phyloP scores from a whole-genome alignment of 2,888 invertebrate genomes.

The Notodonta dromedarius region DNA sequence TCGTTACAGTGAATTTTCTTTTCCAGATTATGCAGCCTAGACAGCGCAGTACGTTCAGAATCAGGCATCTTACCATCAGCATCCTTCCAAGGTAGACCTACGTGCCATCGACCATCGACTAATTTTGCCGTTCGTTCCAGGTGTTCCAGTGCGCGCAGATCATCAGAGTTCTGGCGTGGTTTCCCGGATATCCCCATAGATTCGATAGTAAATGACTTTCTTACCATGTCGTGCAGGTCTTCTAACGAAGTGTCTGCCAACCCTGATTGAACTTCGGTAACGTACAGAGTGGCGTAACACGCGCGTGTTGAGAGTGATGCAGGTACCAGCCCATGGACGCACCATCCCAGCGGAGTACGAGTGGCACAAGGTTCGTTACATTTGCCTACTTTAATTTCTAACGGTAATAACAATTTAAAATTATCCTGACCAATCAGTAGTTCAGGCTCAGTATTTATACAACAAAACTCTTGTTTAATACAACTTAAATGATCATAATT shows the following conservation, averaged over 20 bases:
- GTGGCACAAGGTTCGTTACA: neutral
- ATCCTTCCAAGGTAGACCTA: conserved; percentile 8
- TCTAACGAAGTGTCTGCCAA: no score
- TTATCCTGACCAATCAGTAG: no score
- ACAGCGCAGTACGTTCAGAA: conserved; percentile 17
- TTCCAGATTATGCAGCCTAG: conserved; percentile 24
- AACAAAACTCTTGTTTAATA: no score
- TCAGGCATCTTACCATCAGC: conserved; percentile 1
- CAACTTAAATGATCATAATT: no score
- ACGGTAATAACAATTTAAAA: no score
- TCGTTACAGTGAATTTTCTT: conserved; percentile 20
- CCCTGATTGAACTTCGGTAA: no score
- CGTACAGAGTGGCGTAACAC: neutral
- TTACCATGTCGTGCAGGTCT: neutral
- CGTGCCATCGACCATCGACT: conserved; percentile 9
- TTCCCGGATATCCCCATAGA: conserved; percentile 8
- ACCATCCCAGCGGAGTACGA: conserved; percentile 8
- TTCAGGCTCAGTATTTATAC: no score
- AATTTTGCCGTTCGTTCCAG: conserved; percentile 5
- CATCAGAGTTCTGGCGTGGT: conserved; percentile 8
- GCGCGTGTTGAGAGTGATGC: neutral
- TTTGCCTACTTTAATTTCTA: neutral
- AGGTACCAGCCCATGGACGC: neutral
- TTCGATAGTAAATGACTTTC: conserved; percentile 8
- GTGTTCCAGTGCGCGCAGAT: conserved; percentile 2